Percentiles rank a stretch among this genome's conserved stretches.
phyloP scores from a whole-genome alignment of 2,797 vertebrate species.

The Euthynnus affinis region DNA sequence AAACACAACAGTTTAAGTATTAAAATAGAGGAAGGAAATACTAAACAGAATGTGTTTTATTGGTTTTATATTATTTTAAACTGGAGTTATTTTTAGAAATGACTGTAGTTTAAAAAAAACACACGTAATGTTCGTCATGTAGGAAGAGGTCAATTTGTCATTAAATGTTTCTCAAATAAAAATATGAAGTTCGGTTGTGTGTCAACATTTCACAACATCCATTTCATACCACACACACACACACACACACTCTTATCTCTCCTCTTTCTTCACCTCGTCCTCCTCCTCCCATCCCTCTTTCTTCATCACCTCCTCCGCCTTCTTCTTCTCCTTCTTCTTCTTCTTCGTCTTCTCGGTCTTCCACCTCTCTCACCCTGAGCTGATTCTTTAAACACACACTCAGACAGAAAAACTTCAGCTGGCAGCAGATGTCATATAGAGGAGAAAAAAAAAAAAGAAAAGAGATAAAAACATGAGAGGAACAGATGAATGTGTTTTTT shows the following conservation, averaged over 20 bases:
- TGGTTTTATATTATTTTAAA: too few species aligned
- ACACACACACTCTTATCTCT: slow-evolving; percentile 15
- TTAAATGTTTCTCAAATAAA: background rate
- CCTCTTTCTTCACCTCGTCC: background rate
- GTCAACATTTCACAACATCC: slow-evolving; percentile 9
- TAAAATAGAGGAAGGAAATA: too few species aligned
- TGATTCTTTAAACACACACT: background rate
- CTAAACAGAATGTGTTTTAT: too few species aligned
- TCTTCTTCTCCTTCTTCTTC: background rate
- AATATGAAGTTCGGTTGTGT: background rate
- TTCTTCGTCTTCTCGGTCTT: background rate
- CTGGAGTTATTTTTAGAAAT: too few species aligned
- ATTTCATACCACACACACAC: background rate
- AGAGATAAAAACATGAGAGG: background rate
- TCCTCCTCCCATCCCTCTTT: background rate
- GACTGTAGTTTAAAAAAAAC: too few species aligned
- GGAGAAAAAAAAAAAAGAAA: background rate
- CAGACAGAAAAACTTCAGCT: too few species aligned
- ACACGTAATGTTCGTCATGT: background rate
- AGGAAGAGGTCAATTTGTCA: background rate
- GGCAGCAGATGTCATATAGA: background rate
- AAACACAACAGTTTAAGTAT: too few species aligned
- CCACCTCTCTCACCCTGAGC: background rate
- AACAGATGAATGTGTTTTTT: too few species aligned
- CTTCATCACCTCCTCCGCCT: slow-evolving; percentile 17